A percentile compares a stretch with the other conserved stretches of the same genome.
Conservation (phyloP, 2,797 vertebrate species). For the Gymnothorax reevesii region DNA sequence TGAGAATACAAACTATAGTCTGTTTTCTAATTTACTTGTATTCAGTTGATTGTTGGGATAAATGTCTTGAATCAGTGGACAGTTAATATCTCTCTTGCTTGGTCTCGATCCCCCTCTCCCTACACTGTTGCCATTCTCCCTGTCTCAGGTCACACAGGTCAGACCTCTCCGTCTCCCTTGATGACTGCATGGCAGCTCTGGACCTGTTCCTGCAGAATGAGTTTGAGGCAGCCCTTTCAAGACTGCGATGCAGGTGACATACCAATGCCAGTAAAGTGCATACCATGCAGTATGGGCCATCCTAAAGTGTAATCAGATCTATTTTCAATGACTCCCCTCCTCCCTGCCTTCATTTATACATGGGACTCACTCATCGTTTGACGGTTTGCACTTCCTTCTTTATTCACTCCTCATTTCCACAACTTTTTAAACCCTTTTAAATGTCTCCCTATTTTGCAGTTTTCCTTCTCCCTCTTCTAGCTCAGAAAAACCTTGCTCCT, state of each 20-base stretch:
- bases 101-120: background rate
- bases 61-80: background rate
- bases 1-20: background rate
- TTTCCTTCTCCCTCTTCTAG: constrained; percentile 48
- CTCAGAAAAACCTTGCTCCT: background rate
- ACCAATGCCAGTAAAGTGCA: background rate
- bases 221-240: constrained; percentile 87
- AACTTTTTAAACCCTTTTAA: constrained; percentile 31
- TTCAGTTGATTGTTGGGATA: background rate
- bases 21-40: background rate
- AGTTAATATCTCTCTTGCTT: background rate
- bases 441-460: constrained; percentile 15
- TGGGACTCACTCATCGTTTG: constrained; percentile 34
- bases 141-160: constrained; percentile 74
- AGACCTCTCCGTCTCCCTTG: constrained; percentile 84
- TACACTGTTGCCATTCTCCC: background rate
- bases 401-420: constrained; percentile 40
- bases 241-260: constrained; percentile 84
- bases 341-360: background rate
- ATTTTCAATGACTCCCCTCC: background rate
- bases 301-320: background rate
- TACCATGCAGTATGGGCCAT: background rate
- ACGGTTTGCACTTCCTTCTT: constrained; percentile 48
- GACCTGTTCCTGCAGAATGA: constrained; percentile 94
- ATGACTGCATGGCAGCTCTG: constrained; percentile 90